Conservation (phyloP, 2,797 vertebrate species). For the Lindbergichthys nudifrons region DNA sequence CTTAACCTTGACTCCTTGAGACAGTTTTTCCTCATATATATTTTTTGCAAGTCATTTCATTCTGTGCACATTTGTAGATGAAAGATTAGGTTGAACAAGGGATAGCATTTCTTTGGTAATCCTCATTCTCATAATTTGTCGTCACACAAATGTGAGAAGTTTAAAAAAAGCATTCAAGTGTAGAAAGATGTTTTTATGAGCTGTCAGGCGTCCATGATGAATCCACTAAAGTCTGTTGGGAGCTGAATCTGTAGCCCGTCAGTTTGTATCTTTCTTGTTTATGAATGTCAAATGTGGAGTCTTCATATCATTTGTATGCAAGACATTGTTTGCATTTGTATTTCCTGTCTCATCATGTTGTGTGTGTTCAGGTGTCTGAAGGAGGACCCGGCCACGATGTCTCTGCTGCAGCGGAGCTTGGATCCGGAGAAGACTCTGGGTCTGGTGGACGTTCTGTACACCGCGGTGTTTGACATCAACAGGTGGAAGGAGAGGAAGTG, state of each 20-base stretch:
- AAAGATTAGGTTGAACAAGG: no score
- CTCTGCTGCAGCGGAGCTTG: constrained; percentile 95
- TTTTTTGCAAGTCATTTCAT: no score
- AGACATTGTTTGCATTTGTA: constrained; percentile 6
- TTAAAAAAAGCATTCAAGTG: no score
- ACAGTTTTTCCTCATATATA: no score
- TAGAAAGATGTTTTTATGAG: not conserved
- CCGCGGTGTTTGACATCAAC: constrained; percentile 93
- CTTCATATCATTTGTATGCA: constrained; percentile 23
- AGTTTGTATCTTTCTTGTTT: constrained; percentile 2
- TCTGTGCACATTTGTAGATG: no score
- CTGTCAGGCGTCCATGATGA: not conserved
- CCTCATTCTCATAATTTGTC: not conserved
- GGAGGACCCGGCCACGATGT: constrained; percentile 99
- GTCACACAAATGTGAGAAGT: not conserved
- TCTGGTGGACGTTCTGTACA: constrained; percentile 96
- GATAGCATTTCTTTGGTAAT: not conserved
- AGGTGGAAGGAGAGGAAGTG: constrained; percentile 97
- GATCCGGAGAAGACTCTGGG: constrained; percentile 98
- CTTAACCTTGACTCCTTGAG: no score
- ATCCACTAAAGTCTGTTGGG: not conserved
- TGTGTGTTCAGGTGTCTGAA: constrained; percentile 92
- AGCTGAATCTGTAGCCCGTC: not conserved
- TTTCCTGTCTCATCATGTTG: constrained; percentile 13
- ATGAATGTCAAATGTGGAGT: constrained; percentile 11